These are phyloP conservation scores for Meda fulgida DNA, from an alignment of 2,797 vertebrate genomes.

Conservation along the genomic window DNA sequence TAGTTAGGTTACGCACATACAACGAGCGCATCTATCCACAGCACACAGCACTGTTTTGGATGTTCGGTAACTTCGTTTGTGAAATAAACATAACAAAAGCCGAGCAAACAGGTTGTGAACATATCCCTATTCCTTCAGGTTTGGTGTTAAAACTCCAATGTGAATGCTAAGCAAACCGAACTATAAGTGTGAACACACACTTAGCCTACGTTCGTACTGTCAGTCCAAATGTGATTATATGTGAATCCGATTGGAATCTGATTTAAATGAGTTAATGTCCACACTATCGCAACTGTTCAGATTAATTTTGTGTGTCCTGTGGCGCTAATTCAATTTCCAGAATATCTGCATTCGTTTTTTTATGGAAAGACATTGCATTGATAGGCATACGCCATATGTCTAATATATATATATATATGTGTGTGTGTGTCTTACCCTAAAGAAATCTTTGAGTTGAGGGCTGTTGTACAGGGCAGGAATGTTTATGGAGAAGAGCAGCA, in stretches of 20 bases:
- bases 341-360: background rate
- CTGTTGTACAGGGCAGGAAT: slow-evolving; percentile 92
- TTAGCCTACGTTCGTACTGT: background rate
- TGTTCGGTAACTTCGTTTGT: too few relatives aligned
- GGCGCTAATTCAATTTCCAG: background rate
- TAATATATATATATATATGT: background rate
- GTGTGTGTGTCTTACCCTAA: slow-evolving; percentile 76
- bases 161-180: too few relatives aligned
- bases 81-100: too few relatives aligned
- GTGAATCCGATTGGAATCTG: background rate
- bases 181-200: too few relatives aligned
- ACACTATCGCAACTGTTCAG: background rate
- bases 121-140: too few relatives aligned
- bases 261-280: background rate
- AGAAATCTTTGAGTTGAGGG: slow-evolving; percentile 92
- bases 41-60: too few relatives aligned
- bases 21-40: too few relatives aligned
- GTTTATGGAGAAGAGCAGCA: slow-evolving; percentile 83
- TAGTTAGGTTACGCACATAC: too few relatives aligned
- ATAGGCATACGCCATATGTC: background rate
- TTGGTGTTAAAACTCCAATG: too few relatives aligned
- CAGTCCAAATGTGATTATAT: background rate
- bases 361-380: background rate
- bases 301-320: background rate
- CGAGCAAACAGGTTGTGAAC: too few relatives aligned